Conservation (phyloP, 2,888 invertebrate genomes). For the Lycaena phlaeas region DNA sequence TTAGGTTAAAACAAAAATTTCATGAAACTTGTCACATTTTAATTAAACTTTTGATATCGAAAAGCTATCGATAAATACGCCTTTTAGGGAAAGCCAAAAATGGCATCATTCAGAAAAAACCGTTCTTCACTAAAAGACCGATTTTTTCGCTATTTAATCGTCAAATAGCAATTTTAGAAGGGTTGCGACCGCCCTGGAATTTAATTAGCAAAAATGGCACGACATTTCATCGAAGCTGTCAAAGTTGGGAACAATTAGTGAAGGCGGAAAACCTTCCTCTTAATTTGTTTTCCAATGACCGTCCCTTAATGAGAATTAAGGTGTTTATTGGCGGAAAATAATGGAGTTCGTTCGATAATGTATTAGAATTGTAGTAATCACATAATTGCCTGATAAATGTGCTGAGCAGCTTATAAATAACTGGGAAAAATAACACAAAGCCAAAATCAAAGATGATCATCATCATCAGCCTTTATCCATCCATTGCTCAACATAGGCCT, state of each 20-base stretch:
- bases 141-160: constrained; percentile 5
- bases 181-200: constrained; percentile 25
- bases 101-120: too few species aligned
- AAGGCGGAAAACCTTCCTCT: constrained; percentile 34
- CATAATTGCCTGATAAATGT: constrained; percentile 17
- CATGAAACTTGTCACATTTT: too few species aligned
- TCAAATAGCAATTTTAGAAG: constrained; percentile 18
- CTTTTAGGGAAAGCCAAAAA: too few species aligned
- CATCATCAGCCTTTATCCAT: too few species aligned
- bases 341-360: constrained; percentile 27
- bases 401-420: constrained; percentile 27
- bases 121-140: too few species aligned
- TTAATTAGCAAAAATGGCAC: constrained; percentile 67
- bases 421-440: constrained; percentile 21
- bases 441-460: constrained; percentile 9
- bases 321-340: constrained; percentile 57
- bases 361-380: constrained; percentile 43
- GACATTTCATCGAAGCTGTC: constrained; percentile 66
- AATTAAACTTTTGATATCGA: too few species aligned
- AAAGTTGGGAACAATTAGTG: constrained; percentile 35
- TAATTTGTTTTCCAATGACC: constrained; percentile 64
- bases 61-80: too few species aligned
- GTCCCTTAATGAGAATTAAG: constrained; percentile 58
- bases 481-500: too few species aligned
- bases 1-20: too few species aligned